Evolutionary conservation across 2,797 vertebrate genomes (phyloP).

Genomic region (Mus minutoides): DNA sequence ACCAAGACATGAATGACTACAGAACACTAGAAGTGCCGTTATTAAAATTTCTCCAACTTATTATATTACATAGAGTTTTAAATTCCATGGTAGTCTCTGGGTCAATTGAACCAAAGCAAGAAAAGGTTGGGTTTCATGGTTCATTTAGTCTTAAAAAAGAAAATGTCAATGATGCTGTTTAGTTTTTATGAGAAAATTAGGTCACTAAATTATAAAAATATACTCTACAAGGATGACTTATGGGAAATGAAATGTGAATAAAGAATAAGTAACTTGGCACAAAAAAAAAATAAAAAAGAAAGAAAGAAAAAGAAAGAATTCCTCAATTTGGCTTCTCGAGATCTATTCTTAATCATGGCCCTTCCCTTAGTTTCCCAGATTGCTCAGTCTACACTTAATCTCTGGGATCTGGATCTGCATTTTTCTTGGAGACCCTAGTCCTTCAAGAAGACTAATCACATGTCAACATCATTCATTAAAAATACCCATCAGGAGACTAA

Average conservation of each 20-base stretch:
- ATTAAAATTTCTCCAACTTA: neutral
- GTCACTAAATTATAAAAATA: neutral
- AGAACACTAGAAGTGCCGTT: neutral
- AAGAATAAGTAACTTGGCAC: neutral
- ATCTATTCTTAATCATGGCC: neutral
- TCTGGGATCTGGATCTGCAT: neutral
- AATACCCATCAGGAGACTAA: neutral
- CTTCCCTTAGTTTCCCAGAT: neutral
- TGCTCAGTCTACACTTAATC: neutral
- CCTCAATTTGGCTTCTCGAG: neutral
- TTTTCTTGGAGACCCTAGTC: neutral
- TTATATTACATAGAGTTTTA: neutral
- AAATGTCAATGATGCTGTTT: neutral
- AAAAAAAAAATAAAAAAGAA: no score
- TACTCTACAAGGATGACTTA: neutral
- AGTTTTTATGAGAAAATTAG: neutral
- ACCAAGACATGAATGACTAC: neutral
- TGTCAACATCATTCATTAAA: neutral
- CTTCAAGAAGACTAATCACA: neutral
- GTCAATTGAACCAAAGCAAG: neutral
- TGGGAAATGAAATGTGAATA: neutral
- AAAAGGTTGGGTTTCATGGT: neutral
- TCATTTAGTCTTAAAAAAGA: slow-evolving; percentile 17
- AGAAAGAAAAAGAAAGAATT: neutral
- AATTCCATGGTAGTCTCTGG: neutral